Evolutionary conservation across 2,888 invertebrate species (phyloP), one percentile per base, ranked within the genome.

Genomic region (Pimpla rufipes): DNA sequence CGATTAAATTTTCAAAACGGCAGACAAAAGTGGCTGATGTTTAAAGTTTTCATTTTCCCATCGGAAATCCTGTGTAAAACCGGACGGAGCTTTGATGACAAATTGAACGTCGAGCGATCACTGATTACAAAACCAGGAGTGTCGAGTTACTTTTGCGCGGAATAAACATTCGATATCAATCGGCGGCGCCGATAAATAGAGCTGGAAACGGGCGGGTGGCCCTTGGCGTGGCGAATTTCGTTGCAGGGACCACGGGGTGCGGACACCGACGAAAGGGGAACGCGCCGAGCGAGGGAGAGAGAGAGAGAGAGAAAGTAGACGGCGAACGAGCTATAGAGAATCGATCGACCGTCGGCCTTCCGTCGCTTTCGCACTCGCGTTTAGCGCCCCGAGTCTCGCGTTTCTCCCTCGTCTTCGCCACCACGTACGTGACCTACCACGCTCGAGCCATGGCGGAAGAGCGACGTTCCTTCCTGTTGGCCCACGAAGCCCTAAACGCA

Each of bases 401-500:
- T 66, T 55, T 37, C 74, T 62, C 79, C 10, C 64, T 52, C 18
- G 37, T 57, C 29, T 70, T 55, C 55, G 8, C 62, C 40, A 35
- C 78, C n/a, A 79, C 73, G 86, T 85, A 86, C 86, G 86, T 86
- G 86, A 86, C 86, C 84, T 85, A 85, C 83, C 85, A 86, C 74
- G 83, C 57, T 79, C 77, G 62, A 71, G 83, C 66, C 79, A 86
- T 86, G 86, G 86, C 85, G 85, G 83, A 85, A 83, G 80, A 75
- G 66, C 52, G 79, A 74, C 79, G 77, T 81, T 85, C 77, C 78
- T 78, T 86, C 78, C 81, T 84, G 76, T 74, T 70, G 59, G 64
- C 73, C 29, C 42, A 45, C 37, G 37, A 57, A 45, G 18, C 55
- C 37, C 59, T 47, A 59, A 77, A 68, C 59, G 23, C 70, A 52